Evolutionary conservation across 2,888 invertebrate genomes (phyloP), one percentile per base, ranked within the genome.

Genomic region (Lithophane ornitopus): DNA sequence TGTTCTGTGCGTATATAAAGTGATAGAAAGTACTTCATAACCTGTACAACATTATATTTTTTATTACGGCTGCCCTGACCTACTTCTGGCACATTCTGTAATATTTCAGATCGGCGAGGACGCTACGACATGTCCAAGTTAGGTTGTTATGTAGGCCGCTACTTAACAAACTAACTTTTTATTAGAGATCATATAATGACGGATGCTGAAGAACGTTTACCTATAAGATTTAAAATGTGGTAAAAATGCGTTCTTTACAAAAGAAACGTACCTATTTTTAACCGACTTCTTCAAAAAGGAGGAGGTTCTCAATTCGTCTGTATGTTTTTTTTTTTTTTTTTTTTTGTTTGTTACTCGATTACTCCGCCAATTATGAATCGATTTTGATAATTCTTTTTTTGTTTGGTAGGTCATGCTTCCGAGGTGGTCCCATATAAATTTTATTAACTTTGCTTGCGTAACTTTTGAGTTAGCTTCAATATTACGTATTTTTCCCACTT

Each of bases 1-100:
- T 58, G 26, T 67, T 59, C 11, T 78, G 58, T 72, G 39, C 39
- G n/a, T 71, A 39, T 28, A 22, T 76, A 49, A 70, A 78, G 41
- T 70, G 44, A 61, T 52, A 49, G 28, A 70, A 46, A 46, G 44
- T 78, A 46, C 52, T 65, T 72, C 28, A 72, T 58, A 62, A 80
- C 62, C 80, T 68, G 74, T 63, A 80, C 74, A 68, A 44, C 44
- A 58, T 80, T 63, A 79, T 80, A 28, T 58, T 80, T 77, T 65
- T 80, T 80, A 78, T 78, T 63, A 58, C 67, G 74, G 39, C 67
- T 74, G 56, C 78, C 80, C 80, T 79, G 74, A 79, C 78, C 78
- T 80, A 68, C 67, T 78, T 80, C 49, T 68, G 74, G 67, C n/a
- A 79, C 34, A 74, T 68, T 80, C 67, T 79, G 80, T 80, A 80